Conservation (phyloP, 2,888 invertebrate genomes). For the Epirrhoe tristata region DNA sequence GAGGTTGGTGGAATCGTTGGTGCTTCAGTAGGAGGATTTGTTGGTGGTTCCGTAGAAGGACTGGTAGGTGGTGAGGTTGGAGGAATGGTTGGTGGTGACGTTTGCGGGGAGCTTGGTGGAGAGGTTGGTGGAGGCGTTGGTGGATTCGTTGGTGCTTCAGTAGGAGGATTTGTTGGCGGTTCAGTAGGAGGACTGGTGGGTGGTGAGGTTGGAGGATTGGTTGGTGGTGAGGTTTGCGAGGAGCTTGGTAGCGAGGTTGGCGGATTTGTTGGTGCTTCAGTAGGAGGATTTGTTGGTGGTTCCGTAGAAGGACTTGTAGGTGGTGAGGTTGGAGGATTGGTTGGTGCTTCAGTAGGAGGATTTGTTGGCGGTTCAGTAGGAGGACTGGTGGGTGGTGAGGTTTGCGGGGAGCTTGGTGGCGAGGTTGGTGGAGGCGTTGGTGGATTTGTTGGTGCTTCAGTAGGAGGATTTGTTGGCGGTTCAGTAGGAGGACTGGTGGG, state of each 20-base stretch:
- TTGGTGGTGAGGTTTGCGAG: background rate
- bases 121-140: slow-evolving; percentile 1
- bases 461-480: slow-evolving; percentile 5
- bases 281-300: slow-evolving; percentile 11
- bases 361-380: slow-evolving; percentile 8
- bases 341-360: slow-evolving; percentile 6
- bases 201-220: background rate
- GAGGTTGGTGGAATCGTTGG: slow-evolving; percentile 12
- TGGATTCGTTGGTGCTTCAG: background rate
- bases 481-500: background rate
- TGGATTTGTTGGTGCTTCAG: background rate
- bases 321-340: slow-evolving; percentile 2
- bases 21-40: background rate
- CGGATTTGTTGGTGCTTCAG: background rate
- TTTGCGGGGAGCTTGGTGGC: background rate
- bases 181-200: slow-evolving; percentile 7
- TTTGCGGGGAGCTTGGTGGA: slow-evolving; percentile 4
- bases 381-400: background rate
- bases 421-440: background rate
- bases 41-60: background rate
- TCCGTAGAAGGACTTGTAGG: background rate
- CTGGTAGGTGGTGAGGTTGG: slow-evolving; percentile 5
- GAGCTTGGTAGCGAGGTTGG: background rate
- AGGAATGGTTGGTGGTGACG: background rate
- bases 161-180: slow-evolving; percentile 5